Base-by-base conservation (phyloP, 2,888 invertebrate species). In the Taphrorychus bicolor region DNA sequence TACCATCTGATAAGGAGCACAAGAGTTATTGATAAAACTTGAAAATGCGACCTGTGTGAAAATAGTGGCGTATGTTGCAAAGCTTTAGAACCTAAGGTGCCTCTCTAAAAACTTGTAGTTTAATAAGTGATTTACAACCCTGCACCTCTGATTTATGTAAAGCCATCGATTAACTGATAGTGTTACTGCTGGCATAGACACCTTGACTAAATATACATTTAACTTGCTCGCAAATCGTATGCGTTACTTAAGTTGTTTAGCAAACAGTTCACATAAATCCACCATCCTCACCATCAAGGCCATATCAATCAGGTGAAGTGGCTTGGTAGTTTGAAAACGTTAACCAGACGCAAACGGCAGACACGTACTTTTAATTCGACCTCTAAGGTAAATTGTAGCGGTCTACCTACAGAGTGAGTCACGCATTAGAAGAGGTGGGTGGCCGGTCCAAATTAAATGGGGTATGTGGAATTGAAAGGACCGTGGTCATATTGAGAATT, bases 291-390 rank as follows among this genome's bases (percentile, higher is more conserved):
- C 76, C 75, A 73, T 74, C 79, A 81, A 81, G 80, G 80, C 77
- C 78, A 73, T 74, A 80, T 79, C 77, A 78, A 80, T 81, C 79
- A 77, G 78, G 72, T 76, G 77, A 78, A 80, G 80, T 80, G 80
- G 79, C 78, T 78, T 78, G 78, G 78, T 76, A 77, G 76, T 77
- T 79, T 79, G n/a, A n/a, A 77, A 77, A 78, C 75, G 73, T 74
- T 75, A 74, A 73, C 74, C 76, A 73, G 76, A 75, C 74, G 71
- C 64, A 69, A 69, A 64, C 56, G 74, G 73, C 73, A 72, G 74
- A 74, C 74, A 72, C 72, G 67, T 73, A 75, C 67, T 76, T 75
- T 74, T 74, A 74, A 75, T 75, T 74, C 71, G 73, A 73, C 73
- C 71, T 73, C 54, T 24, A 54, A 22, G 54, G 24, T 32, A 32